Base-by-base conservation (phyloP, 2,888 invertebrate genomes). In the Pristionchus fissidentatus region DNA sequence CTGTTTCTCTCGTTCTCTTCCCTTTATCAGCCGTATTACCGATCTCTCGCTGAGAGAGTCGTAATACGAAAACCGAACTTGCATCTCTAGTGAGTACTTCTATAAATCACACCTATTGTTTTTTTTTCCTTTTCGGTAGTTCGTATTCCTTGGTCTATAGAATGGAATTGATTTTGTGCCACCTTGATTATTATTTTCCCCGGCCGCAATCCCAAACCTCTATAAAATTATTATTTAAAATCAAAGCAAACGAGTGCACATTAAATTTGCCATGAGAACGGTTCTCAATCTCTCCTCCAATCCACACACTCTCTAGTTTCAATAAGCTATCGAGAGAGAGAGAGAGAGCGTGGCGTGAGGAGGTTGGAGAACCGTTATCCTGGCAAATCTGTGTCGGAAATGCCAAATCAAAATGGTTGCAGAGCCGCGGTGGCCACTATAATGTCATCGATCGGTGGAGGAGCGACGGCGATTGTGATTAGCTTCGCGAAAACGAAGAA, bases 401-500 rank as follows among this genome's bases (percentile, higher is more conserved):
- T 70, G n/a, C 35, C 7, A 32, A 32, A 26, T 32, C 38, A n/a
- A 10, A 10, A 19, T 35, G 5, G 49, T n/a, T 70, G 10, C 84
- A 86, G 89, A 83, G 87, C 90, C 10, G 90, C 90, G 0, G 89
- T 90, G 1, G 88, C 90, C 15, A 90, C 90, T 0, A 89, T 90
- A 4, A 88, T 90, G 88, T 85, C 85, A 10, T 89, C 91, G 38
- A 88, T 91, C 38, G 91, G 91, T n/a, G 91, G 91, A 19, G 91
- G 91, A 22, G 88, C 89, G 66, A 89, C 90, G 8, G 87, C 91
- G 19, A 89, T 91, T 80, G 84, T 90, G 10, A 87, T 91, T 57
- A 88, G 88, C 49, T 88, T 90, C 66, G 83, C 83, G 22, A 85
- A 83, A 41, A 89, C 88, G 35, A 88, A 89, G 80, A 89, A 90